Base-by-base conservation (phyloP, 2,797 vertebrate genomes). In the Poeciliopsis infans region DNA sequence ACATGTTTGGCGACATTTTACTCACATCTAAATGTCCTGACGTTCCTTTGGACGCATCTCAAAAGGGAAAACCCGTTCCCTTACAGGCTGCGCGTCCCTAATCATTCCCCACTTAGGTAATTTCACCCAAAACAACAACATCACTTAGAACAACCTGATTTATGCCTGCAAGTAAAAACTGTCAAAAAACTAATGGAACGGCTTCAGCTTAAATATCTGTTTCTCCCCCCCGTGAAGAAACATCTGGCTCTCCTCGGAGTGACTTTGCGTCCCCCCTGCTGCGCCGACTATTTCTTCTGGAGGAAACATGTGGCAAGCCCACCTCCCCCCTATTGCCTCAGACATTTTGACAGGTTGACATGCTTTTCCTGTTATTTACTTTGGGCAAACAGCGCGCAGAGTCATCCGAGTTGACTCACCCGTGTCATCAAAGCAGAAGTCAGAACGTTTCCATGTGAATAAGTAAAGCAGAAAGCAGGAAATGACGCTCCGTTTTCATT, bases 341-440 rank as follows among this genome's bases (percentile, higher is more conserved):
- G 66, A 77, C 76, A 45, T 43, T 70, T 55, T 70, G 76, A 73
- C 57, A 73, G 71, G 55, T 74, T 74, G 59, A 74, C 53, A 31
- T 74, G 70, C 51, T 47, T 69, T 74, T 59, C 20, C n/a, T 33
- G 64, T 31, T 47, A 68, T 66, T 77, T 59, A 41, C 80, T 55
- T 45, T 23, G 10, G 41, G 46, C 71, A 43, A 74, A 66, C n/a
- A 10, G 71, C 57, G 18, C 12, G 31, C 33, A 20, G 59, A 33
- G 68, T 74, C 39, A 7, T 68, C 59, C 47, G 49, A 64, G 16
- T 81, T 76, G 47, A 74, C 31, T 77, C 25, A 70, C 11, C 49
- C 45, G n/a, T 43, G 53, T 71, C 76, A 45, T 57, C 49, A 33
- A 31, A 33, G n/a, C n/a, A 25, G 51, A 77, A 71, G 49, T 6